phyloP scores from a whole-genome alignment of 30 jellyfish, hydroid and myxozoan species.

The Morbakka virulenta region DNA sequence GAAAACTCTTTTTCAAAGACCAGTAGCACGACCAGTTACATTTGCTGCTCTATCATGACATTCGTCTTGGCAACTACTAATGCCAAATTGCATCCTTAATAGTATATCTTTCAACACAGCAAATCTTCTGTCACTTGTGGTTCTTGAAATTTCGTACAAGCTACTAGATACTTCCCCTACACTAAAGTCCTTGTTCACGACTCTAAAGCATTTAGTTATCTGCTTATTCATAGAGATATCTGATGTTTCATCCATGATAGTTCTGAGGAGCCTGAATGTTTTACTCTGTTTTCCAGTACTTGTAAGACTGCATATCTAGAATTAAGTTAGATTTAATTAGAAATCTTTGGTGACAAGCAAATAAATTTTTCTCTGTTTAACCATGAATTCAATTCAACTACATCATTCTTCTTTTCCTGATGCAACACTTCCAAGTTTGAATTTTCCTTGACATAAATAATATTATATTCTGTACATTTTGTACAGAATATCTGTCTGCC shows the following conservation, averaged over 20 bases:
- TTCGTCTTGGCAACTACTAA: not conserved
- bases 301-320: not conserved
- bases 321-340: not conserved
- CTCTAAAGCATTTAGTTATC: not conserved
- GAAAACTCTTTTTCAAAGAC: not conserved
- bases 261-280: not conserved
- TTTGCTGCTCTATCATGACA: not conserved
- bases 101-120: not conserved
- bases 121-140: not conserved
- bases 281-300: not conserved
- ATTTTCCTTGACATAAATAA: no score
- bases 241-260: not conserved
- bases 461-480: no score
- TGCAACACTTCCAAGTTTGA: not conserved
- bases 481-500: no score
- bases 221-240: not conserved
- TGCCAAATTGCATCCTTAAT: not conserved
- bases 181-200: not conserved
- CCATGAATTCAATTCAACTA: not conserved
- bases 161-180: not conserved
- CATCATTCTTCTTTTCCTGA: not conserved
- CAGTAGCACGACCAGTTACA: not conserved
- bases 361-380: not conserved
- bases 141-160: not conserved
- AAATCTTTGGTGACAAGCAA: no score